Evolutionary conservation across 2,888 invertebrate species (phyloP).

Genomic region (Athrips mouffetella): DNA sequence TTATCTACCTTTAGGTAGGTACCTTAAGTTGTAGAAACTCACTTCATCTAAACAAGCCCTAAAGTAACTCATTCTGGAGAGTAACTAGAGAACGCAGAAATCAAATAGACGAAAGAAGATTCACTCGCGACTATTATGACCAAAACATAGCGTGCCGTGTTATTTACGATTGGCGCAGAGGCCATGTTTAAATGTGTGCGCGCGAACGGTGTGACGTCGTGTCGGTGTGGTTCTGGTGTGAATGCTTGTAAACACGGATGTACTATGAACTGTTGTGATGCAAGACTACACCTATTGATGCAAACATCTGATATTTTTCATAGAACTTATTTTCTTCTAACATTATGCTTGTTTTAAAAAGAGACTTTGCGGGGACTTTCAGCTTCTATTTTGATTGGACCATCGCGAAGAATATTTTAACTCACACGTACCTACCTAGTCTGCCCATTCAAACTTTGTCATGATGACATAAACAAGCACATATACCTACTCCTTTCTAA

Average conservation of each 20-base stretch:
- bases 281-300: slow-evolving; percentile 17
- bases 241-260: slow-evolving; percentile 61
- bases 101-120: slow-evolving; percentile 30
- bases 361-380: slow-evolving; percentile 50
- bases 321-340: background rate
- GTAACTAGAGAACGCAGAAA: background rate
- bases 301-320: slow-evolving; percentile 13
- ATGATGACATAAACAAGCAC: no score
- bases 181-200: slow-evolving; percentile 56
- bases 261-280: slow-evolving; percentile 28
- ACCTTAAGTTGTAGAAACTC: no score
- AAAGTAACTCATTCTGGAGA: background rate
- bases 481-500: no score
- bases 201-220: slow-evolving; percentile 53
- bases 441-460: slow-evolving; percentile 38
- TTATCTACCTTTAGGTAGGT: no score
- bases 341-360: slow-evolving; percentile 24
- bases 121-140: slow-evolving; percentile 35
- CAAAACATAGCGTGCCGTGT: slow-evolving; percentile 41
- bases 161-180: slow-evolving; percentile 65
- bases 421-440: slow-evolving; percentile 29
- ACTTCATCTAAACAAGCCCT: no score
- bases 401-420: slow-evolving; percentile 64
- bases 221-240: slow-evolving; percentile 50
- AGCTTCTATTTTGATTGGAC: slow-evolving; percentile 61